Conservation (phyloP, 2,113 vertebrate genomes). For the Lycaon pictus region DNA sequence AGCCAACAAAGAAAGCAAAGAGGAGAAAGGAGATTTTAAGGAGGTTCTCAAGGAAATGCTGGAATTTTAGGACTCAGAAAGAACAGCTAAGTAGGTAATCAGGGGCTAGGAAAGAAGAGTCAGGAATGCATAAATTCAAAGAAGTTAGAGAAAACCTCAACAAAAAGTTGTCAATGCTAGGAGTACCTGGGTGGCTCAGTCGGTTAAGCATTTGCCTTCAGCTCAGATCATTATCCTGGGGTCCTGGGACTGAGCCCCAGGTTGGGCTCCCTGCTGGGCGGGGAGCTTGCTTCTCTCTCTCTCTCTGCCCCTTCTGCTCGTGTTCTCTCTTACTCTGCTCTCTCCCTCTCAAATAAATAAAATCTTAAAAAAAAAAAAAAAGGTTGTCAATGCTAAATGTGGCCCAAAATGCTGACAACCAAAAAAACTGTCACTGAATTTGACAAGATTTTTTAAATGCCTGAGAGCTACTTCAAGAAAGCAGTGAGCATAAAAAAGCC, state of each 20-base stretch:
- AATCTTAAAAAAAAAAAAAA: too few species aligned
- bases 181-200: too few species aligned
- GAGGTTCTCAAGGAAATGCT: not conserved
- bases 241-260: too few species aligned
- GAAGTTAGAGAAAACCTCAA: not conserved
- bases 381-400: not conserved
- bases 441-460: not conserved
- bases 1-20: not conserved
- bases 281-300: too few species aligned
- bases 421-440: conserved; percentile 6
- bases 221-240: too few species aligned
- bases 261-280: too few species aligned
- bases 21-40: not conserved
- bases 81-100: not conserved
- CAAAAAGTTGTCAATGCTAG: not conserved
- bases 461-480: conserved; percentile 33
- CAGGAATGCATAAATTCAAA: conserved; percentile 29
- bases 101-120: not conserved
- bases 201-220: too few species aligned
- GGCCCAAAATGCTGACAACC: not conserved
- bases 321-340: too few species aligned
- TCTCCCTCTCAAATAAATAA: too few species aligned
- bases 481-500: not conserved
- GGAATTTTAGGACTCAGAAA: conserved; percentile 28
- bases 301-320: too few species aligned